These are phyloP conservation scores for Myodes glareolus DNA, from an alignment of 2,113 vertebrate species.

Conservation along the genomic window DNA sequence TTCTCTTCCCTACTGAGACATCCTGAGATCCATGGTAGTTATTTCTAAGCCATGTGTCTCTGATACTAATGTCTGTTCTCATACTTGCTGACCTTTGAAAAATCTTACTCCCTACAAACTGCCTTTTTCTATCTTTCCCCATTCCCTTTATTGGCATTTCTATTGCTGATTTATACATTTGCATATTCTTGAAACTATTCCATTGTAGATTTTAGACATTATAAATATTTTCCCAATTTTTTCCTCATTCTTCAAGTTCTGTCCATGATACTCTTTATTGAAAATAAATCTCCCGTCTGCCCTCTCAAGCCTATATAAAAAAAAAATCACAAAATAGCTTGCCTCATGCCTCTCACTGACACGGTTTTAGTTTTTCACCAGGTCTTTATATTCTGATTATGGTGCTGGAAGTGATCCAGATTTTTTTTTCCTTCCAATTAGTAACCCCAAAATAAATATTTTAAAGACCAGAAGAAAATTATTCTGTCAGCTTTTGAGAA, in stretches of 20 bases:
- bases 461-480: slow-evolving; percentile 37
- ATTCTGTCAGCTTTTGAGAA: not conserved
- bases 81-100: not conserved
- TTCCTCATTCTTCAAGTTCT: not conserved
- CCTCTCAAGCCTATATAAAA: not conserved
- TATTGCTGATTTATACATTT: not conserved
- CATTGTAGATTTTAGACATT: not conserved
- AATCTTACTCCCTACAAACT: not conserved
- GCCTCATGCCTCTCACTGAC: not conserved
- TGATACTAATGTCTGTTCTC: slow-evolving; percentile 13
- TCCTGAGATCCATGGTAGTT: not conserved
- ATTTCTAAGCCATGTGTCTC: not conserved
- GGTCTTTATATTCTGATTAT: not conserved
- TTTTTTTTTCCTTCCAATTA: slow-evolving; percentile 42
- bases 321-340: not conserved
- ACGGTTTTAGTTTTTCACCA: not conserved
- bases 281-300: slow-evolving; percentile 46
- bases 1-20: not conserved
- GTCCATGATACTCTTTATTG: not conserved
- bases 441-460: slow-evolving; percentile 14
- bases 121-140: not conserved
- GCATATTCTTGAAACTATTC: not conserved
- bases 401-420: not conserved
- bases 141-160: not conserved
- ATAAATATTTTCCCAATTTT: not conserved